A percentile compares a stretch with the other conserved stretches of the same genome.
These are phyloP conservation scores for Zele albiditarsus DNA, from an alignment of 2,888 invertebrate species.

Conservation along the genomic window DNA sequence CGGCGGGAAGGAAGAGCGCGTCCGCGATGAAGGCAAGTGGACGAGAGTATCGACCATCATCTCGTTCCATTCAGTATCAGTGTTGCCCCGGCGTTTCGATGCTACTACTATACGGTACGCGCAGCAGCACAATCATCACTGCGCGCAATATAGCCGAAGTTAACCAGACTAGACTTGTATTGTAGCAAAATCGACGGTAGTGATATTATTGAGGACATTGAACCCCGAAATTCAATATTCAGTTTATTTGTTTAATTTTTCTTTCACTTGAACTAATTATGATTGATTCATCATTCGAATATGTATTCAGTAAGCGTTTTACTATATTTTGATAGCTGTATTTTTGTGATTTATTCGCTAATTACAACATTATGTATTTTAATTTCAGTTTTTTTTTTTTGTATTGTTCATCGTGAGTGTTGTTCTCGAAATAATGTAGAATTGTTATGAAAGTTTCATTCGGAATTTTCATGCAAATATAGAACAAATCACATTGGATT, in stretches of 20 bases:
- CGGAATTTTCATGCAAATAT: no score
- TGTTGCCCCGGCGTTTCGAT: conserved; percentile 47
- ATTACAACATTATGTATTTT: no score
- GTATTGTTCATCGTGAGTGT: no score
- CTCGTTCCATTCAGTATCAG: conserved; percentile 62
- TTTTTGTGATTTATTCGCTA: no score
- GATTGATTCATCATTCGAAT: background rate
- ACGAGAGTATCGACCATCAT: conserved; percentile 62
- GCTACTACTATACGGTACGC: conserved; percentile 40
- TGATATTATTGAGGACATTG: conserved; percentile 16
- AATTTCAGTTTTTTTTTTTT: no score
- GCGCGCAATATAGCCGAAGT: background rate
- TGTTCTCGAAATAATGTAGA: no score
- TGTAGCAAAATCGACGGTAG: conserved; percentile 24
- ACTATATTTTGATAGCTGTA: no score
- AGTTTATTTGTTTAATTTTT: background rate
- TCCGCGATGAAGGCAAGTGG: conserved; percentile 38
- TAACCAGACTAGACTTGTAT: conserved; percentile 5
- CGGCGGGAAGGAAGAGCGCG: conserved; percentile 42
- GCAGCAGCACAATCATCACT: conserved; percentile 34
- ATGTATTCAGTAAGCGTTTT: background rate
- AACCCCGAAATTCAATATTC: conserved; percentile 19
- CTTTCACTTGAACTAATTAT: background rate
- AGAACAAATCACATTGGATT: no score
- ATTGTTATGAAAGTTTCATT: no score